phyloP scores from a whole-genome alignment of 2,888 invertebrate species.

The Nemotelus nigrinus region DNA sequence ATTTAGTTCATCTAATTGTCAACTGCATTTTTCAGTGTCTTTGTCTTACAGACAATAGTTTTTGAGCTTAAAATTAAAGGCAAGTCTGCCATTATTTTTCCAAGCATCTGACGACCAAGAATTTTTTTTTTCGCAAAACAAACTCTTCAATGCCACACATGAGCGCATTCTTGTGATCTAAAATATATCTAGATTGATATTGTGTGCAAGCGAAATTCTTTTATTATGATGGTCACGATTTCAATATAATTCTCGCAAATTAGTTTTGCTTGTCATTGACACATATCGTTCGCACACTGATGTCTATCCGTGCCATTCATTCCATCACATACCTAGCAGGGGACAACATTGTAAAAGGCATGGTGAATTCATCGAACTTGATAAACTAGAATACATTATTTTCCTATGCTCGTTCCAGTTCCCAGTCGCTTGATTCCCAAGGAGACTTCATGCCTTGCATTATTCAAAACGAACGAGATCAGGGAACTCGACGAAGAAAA shows the following conservation, averaged over 20 bases:
- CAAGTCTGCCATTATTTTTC: too few species aligned
- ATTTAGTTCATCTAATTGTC: too few species aligned
- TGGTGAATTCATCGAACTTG: constrained; percentile 6
- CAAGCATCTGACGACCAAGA: too few species aligned
- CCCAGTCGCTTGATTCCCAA: not conserved
- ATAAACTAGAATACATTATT: constrained; percentile 32
- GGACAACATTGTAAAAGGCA: not conserved
- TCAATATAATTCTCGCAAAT: constrained; percentile 43
- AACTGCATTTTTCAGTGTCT: too few species aligned
- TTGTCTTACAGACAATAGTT: too few species aligned
- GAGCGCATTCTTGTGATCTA: too few species aligned
- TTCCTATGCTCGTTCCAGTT: not conserved
- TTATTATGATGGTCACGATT: constrained; percentile 45
- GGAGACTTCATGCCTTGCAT: not conserved
- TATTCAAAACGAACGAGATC: not conserved
- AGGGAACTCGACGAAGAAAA: not conserved
- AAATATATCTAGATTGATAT: too few species aligned
- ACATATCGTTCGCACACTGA: constrained; percentile 29
- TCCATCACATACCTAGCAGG: not conserved
- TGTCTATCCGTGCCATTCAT: not conserved
- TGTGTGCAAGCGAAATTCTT: not conserved
- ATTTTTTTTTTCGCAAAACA: too few species aligned
- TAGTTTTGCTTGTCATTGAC: constrained; percentile 44
- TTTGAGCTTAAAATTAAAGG: too few species aligned
- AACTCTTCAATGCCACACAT: too few species aligned